Percentiles rank a stretch among this genome's conserved stretches.
Conservation (phyloP, 2,888 invertebrate species). For the Drosophila affinis region DNA sequence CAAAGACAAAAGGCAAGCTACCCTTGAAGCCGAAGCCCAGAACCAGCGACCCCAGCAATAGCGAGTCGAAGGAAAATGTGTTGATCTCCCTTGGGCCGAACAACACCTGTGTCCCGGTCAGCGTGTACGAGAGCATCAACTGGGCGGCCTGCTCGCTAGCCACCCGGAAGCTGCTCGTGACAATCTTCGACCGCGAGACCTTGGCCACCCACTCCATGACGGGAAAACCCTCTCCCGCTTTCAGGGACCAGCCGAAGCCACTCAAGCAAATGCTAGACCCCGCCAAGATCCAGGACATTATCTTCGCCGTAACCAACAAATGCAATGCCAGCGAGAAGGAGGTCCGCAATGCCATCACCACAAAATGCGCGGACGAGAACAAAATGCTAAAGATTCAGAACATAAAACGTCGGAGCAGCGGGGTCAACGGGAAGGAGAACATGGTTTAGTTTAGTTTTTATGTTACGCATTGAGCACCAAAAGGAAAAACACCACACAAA, state of each 20-base stretch:
- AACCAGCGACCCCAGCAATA: conserved; percentile 38
- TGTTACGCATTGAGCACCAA: neutral
- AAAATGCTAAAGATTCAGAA: conserved; percentile 85
- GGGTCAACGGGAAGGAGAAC: conserved; percentile 70
- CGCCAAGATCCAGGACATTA: conserved; percentile 85
- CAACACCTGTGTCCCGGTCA: conserved; percentile 82
- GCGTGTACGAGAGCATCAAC: conserved; percentile 85
- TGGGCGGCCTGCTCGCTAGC: conserved; percentile 85
- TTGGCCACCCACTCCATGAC: conserved; percentile 87
- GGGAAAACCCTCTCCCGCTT: conserved; percentile 86
- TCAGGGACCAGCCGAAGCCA: conserved; percentile 81
- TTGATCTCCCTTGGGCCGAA: conserved; percentile 83
- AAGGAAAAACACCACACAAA: neutral
- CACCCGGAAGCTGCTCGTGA: conserved; percentile 85
- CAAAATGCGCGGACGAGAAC: conserved; percentile 87
- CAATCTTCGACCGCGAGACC: conserved; percentile 85
- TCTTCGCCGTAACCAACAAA: conserved; percentile 85
- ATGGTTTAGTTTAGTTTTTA: conserved; percentile 16
- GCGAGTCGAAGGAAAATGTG: conserved; percentile 48
- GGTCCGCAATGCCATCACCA: conserved; percentile 86
- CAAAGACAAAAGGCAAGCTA: conserved; percentile 7
- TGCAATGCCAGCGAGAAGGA: conserved; percentile 86
- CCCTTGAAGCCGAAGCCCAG: conserved; percentile 19
- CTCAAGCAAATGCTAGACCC: conserved; percentile 84
- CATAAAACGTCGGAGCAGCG: conserved; percentile 64